Evolutionary conservation across 2,797 vertebrate genomes (phyloP).

Genomic region (Microhierax caerulescens): DNA sequence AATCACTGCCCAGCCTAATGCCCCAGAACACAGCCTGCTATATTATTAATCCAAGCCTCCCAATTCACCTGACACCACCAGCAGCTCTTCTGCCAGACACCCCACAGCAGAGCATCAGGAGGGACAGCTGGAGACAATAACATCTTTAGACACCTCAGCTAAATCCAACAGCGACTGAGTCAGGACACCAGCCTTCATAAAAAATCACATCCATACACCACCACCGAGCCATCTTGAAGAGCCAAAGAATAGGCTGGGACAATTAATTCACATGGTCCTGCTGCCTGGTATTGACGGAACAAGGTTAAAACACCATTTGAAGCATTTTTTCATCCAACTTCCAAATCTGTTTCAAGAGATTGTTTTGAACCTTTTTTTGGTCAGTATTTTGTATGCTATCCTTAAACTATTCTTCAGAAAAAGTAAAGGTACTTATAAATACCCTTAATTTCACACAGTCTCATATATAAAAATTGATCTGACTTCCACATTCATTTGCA

Average conservation of each 20-base stretch:
- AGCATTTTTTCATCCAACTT: background rate
- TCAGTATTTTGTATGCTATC: background rate
- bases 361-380: background rate
- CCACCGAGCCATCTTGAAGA: background rate
- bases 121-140: background rate
- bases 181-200: background rate
- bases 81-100: background rate
- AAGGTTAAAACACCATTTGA: background rate
- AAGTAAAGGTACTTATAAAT: background rate
- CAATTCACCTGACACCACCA: background rate
- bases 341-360: background rate
- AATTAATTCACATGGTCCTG: background rate
- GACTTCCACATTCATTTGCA: background rate
- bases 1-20: background rate
- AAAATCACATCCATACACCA: rapidly evolving
- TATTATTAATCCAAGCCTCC: background rate
- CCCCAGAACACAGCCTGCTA: background rate
- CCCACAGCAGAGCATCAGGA: background rate
- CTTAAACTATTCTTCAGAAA: background rate
- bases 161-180: background rate
- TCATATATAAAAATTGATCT: background rate
- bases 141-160: background rate
- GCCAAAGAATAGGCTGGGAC: background rate
- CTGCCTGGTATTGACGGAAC: background rate
- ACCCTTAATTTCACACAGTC: background rate